Base-by-base conservation (phyloP, 1,140 invertebrate genomes). In the Subanguina moxae region DNA sequence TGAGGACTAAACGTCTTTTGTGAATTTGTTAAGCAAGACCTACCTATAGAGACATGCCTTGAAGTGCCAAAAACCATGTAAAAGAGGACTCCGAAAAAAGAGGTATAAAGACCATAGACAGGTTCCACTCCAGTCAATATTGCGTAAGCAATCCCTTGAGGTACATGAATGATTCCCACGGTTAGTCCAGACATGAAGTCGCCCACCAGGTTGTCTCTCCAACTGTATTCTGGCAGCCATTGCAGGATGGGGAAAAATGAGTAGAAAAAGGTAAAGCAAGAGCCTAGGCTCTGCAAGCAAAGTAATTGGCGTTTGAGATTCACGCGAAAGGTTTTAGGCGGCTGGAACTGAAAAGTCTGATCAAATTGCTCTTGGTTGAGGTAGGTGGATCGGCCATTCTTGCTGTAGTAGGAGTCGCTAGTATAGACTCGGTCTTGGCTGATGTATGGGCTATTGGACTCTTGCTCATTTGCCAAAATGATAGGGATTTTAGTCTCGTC, bases 31-130 rank as follows among this genome's bases (percentile, higher is more conserved):
- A 3, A 52, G 3, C 48, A 52, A 52, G 27, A 25, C n/a, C 19
- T 5, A 61, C 58, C 84, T 67, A 84, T 75, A 25, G 84, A 85
- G 19, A 82, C 70, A 64, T 85, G 84, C 45, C 72, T 75, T 19
- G 83, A 84, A 1, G 84, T 84, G 1, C 84, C 86, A 58, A 87
- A 85, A 48, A 86, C 62, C 13, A 84, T 79, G 73, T 86, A 86
- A 42, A 87, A 65, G 15, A 86, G 64, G 0, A 83, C 77, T 11
- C 85, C 84, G 82, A 86, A 86, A 57, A 86, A 84, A 8, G 85
- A 84, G 1, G 84, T 85, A 70, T 86, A 86, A 0, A 86, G 80
- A 15, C 86, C 86, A 70, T 83, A 80, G 43, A 86, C 83, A 19
- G 85, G 80, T 27, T 83, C 83, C 1, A 87, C 80, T 7, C 83